These are phyloP conservation scores for Scelioninae gen. 2 DNA, from an alignment of 2,888 invertebrate species.

Conservation along the genomic window DNA sequence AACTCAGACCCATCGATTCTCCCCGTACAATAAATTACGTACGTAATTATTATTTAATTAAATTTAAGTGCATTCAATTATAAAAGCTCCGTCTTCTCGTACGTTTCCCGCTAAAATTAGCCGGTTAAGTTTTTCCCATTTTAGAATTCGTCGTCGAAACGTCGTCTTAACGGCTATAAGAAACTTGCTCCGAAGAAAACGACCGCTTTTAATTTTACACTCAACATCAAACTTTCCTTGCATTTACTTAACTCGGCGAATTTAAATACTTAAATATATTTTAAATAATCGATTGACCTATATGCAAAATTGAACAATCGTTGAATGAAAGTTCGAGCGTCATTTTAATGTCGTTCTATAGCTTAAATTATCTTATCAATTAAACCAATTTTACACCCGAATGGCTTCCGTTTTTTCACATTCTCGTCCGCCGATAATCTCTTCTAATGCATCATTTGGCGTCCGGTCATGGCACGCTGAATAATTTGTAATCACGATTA, in stretches of 20 bases:
- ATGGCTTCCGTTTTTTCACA: constrained; percentile 15
- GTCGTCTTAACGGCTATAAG: constrained; percentile 3
- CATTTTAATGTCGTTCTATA: constrained; percentile 19
- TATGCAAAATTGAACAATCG: constrained; percentile 14
- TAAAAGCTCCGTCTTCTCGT: no score
- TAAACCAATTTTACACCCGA: constrained; percentile 25
- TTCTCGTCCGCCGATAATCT: constrained; percentile 24
- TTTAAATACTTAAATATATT: constrained; percentile 37
- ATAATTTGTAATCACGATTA: constrained; percentile 41
- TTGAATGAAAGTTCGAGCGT: constrained; percentile 17
- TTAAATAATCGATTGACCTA: constrained; percentile 40
- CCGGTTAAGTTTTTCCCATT: no score
- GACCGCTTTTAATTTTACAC: constrained; percentile 17
- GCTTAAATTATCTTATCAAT: constrained; percentile 34
- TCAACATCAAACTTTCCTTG: constrained; percentile 20
- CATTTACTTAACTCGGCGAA: constrained; percentile 8
- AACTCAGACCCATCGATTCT: no score
- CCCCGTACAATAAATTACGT: no score
- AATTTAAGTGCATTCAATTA: no score
- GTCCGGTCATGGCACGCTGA: constrained; percentile 18
- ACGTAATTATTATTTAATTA: no score
- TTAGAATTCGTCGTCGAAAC: constrained; percentile 2
- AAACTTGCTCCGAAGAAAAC: constrained; percentile 16
- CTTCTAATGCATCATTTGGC: constrained; percentile 36
- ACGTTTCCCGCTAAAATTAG: no score